These are phyloP conservation scores for Mnemiopsis leidyi DNA, from an alignment of 37 sponge, comb jelly and placozoan genomes.

Conservation along the genomic window DNA sequence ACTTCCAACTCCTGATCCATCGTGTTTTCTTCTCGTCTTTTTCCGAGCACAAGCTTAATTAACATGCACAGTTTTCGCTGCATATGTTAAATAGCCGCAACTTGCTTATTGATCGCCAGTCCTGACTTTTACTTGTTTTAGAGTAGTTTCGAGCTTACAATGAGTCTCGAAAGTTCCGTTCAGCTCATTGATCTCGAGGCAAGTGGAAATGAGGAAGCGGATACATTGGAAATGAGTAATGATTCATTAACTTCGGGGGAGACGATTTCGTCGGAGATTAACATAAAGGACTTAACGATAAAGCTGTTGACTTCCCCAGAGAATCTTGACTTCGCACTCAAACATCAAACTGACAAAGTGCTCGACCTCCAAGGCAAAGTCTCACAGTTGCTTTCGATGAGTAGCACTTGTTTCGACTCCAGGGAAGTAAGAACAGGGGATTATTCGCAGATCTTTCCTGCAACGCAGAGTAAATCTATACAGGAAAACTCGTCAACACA, in stretches of 20 bases:
- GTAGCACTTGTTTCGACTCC: neutral
- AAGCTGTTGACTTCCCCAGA: constrained; percentile 56
- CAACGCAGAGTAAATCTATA: neutral
- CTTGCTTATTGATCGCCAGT: constrained; percentile 32
- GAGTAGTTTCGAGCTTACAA: neutral
- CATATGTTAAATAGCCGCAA: constrained; percentile 59
- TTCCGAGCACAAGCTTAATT: constrained; percentile 60
- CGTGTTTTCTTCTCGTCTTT: neutral
- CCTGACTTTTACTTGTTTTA: constrained; percentile 28
- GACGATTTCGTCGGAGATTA: neutral
- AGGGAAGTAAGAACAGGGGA: neutral
- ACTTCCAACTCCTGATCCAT: neutral
- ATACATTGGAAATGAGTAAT: neutral
- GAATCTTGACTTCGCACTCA: constrained; percentile 28
- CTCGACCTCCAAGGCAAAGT: neutral
- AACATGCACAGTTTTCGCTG: constrained; percentile 62
- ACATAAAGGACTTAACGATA: neutral
- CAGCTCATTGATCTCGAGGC: neutral
- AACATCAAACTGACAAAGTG: neutral
- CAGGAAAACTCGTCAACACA: neutral
- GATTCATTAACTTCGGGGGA: neutral
- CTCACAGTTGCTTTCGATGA: neutral
- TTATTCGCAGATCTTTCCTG: neutral
- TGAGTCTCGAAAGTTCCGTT: neutral
- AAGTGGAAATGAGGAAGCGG: neutral